Base-by-base conservation (phyloP, 2,797 vertebrate species). In the Myripristis jacobus region DNA sequence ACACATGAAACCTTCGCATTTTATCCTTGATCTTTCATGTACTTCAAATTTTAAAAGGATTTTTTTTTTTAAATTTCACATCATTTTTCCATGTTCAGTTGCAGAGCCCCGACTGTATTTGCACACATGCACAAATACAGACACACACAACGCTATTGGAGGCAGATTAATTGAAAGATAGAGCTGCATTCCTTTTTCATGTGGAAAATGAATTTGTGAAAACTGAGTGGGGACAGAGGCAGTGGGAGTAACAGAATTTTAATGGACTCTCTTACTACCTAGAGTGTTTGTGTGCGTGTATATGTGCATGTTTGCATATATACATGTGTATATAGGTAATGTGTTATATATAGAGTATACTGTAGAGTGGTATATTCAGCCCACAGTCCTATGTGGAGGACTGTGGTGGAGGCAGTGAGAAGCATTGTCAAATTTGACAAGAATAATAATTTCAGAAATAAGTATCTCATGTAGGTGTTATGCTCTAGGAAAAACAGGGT, bases 121-220 rank as follows among this genome's bases (percentile, higher is more conserved):
- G 73, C 31, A 53, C 29, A 16, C 4, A 53, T 16, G 46, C 15
- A 60, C 19, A 53, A 2, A 50, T 27, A 4, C 10, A 61, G 16
- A 41, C 13, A 29, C 60, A 34, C 43, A 44, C 31, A 58, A 31
- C 52, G 2, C 50, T 25, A 36, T 15, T 46, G 46, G 21, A 13
- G 36, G n/a, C 53, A 77, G 61, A 70, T 70, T 72, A 79, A 71
- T 68, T 67, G 56, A 73, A 79, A 77, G 29, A 71, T 73, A 50
- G n/a, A 34, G 27, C 19, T 15, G 44, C 29, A 34, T 48, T 63
- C 13, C 60, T 63, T 51, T 50, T 54, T 67, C 59, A 77, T 58
- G 50, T 67, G 72, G 48, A 60, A 78, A 85, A 79, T 66, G 52
- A 59, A 80, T 73, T 74, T 61, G 36, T 66, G 60, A 54, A 65